Evolutionary conservation across 2,113 vertebrate genomes (phyloP), one percentile per base, ranked within the genome.

Genomic region (Mormoops blainvillei): DNA sequence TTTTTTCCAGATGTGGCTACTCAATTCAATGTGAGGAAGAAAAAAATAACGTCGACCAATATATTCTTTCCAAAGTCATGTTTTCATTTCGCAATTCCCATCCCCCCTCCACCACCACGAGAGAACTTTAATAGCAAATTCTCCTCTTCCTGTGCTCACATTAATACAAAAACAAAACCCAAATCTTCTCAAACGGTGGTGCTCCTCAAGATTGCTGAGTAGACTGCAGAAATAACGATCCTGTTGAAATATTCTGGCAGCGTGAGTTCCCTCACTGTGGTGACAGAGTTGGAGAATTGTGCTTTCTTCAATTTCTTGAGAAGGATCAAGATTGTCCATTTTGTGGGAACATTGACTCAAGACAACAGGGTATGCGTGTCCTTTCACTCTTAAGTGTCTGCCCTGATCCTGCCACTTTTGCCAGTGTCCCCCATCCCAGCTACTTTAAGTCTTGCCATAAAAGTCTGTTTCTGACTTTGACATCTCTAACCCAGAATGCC

Each of bases 1-100:
- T 87, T 28, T 89, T 92, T 94, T 71, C 87, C 94, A 96, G 70
- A 90, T 87, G 56, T 94, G 61, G 65, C 9, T 80, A 71, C 31
- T 28, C 38, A 89, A 54, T 13, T 67, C 63, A 94, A 56, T 67
- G 43, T 18, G 9, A 87, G 5, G 45, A 71, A 86, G 45, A 41
- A 83, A 73, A 78, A 78, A 87, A 48, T 88, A 86, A 80, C 54
- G 61, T 22, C 56, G n/a, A 43, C 33, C 28, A 92, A 43, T 14
- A 56, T 94, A 78, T 45, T 70, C 28, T 95, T 80, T 52, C 67
- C 19, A 36, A 94, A 94, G 90, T 36, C 63, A 31, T 68, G 24
- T 80, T 89, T 89, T 45, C 31, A 82, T 77, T 80, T 43, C 61
- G 5, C 22, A 45, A 7, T 15, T 6, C 12, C 8, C 26, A 12